Percentiles rank a stretch among this genome's conserved stretches.
Evolutionary conservation across 2,888 invertebrate species (phyloP).

Genomic region (Melieria picta): DNA sequence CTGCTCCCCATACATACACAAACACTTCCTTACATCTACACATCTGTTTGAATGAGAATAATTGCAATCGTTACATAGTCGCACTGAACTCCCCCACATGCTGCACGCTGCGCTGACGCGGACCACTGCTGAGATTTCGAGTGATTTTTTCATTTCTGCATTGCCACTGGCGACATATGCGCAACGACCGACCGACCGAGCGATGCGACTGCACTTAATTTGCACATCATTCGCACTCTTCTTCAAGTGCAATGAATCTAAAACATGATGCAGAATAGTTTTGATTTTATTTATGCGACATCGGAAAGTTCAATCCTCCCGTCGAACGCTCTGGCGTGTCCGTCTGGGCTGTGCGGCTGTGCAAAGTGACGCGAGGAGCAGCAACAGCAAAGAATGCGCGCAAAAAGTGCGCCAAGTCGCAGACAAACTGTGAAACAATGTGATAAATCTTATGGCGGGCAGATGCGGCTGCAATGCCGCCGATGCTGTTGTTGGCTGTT

Average conservation of each 20-base stretch:
- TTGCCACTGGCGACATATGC: slow-evolving; percentile 16
- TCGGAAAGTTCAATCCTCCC: slow-evolving; percentile 42
- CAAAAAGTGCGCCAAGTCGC: slow-evolving; percentile 7
- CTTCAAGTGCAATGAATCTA: slow-evolving; percentile 47
- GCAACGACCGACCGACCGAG: slow-evolving; percentile 1
- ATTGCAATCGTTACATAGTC: not conserved
- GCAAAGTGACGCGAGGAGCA: not conserved
- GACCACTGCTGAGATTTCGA: slow-evolving; percentile 33
- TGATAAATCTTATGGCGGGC: slow-evolving; percentile 44
- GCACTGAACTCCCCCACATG: slow-evolving; percentile 29
- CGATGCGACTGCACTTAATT: slow-evolving; percentile 6
- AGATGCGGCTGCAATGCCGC: slow-evolving; percentile 7
- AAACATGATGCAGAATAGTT: slow-evolving; percentile 49
- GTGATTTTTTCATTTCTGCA: slow-evolving; percentile 6
- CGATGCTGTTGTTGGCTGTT: not conserved
- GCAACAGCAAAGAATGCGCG: slow-evolving; percentile 12
- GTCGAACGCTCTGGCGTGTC: slow-evolving; percentile 14
- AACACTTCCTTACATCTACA: too few species aligned
- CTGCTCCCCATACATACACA: too few species aligned
- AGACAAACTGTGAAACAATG: slow-evolving; percentile 41
- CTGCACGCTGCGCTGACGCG: slow-evolving; percentile 12
- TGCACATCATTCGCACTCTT: slow-evolving; percentile 11
- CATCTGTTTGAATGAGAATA: not conserved
- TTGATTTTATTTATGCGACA: slow-evolving; percentile 42
- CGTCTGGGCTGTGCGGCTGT: not conserved